phyloP scores from a whole-genome alignment of 1,140 invertebrate species.

The Glomeris maerens region DNA sequence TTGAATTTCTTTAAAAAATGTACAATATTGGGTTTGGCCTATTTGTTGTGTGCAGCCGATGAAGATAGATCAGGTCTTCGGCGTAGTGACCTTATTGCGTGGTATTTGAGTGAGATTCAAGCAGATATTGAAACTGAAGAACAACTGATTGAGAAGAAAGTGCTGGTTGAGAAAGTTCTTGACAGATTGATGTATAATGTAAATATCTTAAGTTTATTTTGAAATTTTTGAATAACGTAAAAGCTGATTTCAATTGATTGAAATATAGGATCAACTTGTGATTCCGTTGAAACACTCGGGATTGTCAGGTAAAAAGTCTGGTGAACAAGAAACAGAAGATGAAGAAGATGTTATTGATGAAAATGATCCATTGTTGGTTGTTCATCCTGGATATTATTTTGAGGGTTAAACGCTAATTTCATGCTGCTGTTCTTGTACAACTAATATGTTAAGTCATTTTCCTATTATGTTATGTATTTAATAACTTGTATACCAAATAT shows the following conservation, averaged over 20 bases:
- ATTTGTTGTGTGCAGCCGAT: slow-evolving; percentile 2
- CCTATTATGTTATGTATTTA: not conserved
- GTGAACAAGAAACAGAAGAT: slow-evolving; percentile 24
- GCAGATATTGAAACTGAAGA: slow-evolving; percentile 79
- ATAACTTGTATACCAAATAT: not conserved
- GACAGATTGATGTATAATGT: slow-evolving; percentile 81
- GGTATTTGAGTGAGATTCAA: slow-evolving; percentile 86
- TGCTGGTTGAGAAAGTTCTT: slow-evolving; percentile 86
- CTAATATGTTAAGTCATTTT: not conserved
- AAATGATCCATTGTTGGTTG: slow-evolving; percentile 75
- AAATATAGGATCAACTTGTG: slow-evolving; percentile 69
- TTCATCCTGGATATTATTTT: slow-evolving; percentile 89
- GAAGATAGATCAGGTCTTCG: slow-evolving; percentile 44
- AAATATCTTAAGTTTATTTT: slow-evolving; percentile 30
- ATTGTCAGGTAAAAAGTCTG: slow-evolving; percentile 37
- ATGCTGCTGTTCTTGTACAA: not conserved
- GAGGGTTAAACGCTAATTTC: slow-evolving; percentile 34
- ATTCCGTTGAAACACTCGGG: slow-evolving; percentile 65
- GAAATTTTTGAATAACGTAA: not conserved
- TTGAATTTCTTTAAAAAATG: slow-evolving; percentile 2
- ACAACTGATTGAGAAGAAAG: slow-evolving; percentile 76
- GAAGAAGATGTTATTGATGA: slow-evolving; percentile 34
- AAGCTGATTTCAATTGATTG: slow-evolving; percentile 16
- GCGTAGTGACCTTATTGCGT: slow-evolving; percentile 72
- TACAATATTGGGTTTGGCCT: slow-evolving; percentile 7